Percentiles rank a stretch among this genome's conserved stretches.
Evolutionary conservation across 2,888 invertebrate species (phyloP).

Genomic region (Erpobdella octoculata): DNA sequence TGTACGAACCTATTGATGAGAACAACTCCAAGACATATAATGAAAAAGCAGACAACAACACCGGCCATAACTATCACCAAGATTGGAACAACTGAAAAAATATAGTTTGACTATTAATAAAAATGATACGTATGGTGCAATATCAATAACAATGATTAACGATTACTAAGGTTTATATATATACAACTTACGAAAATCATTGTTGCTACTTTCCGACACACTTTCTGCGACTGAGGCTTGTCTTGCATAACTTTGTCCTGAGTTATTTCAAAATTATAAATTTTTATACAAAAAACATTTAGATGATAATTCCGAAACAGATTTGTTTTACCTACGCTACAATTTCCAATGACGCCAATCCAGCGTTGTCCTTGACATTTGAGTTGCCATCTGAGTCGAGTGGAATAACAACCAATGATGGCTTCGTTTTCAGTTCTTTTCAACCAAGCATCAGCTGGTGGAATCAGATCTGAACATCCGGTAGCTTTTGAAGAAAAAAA

Average conservation of each 20-base stretch:
- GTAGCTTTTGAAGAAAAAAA: constrained; percentile 20
- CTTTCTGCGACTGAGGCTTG: no score
- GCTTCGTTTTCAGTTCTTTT: constrained; percentile 28
- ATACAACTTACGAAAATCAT: neutral
- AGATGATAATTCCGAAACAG: no score
- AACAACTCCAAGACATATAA: constrained; percentile 13
- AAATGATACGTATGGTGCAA: neutral
- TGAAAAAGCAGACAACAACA: constrained; percentile 18
- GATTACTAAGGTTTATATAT: no score
- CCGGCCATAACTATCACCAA: constrained; percentile 15
- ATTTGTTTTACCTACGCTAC: constrained; percentile 16
- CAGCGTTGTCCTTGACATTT: constrained; percentile 31
- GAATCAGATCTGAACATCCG: constrained; percentile 22
- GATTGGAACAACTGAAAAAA: constrained; percentile 7
- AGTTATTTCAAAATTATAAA: neutral
- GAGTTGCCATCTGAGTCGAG: constrained; percentile 30
- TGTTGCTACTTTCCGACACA: neutral
- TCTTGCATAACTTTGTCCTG: no score
- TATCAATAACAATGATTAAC: neutral
- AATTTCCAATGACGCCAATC: constrained; percentile 33
- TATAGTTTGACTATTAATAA: neutral
- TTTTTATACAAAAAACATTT: neutral
- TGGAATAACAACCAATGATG: constrained; percentile 30
- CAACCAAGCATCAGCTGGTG: constrained; percentile 22
- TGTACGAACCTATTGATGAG: constrained; percentile 1